Conservation (phyloP, 2,888 invertebrate genomes). For the Eupithecia subumbrata region DNA sequence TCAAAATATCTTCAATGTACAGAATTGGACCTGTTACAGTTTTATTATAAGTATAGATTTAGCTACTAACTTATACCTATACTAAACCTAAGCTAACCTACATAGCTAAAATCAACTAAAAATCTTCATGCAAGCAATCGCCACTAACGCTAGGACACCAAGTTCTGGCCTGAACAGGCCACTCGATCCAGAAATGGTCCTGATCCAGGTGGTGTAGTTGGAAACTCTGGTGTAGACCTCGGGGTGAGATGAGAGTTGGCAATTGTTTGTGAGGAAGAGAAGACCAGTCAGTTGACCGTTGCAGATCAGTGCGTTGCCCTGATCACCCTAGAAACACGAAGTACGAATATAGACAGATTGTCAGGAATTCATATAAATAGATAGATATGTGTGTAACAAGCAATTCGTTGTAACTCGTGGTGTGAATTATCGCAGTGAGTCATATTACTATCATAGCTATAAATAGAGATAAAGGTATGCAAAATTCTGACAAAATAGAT, state of each 20-base stretch:
- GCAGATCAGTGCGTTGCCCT: slow-evolving; percentile 60
- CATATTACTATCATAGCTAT: background rate
- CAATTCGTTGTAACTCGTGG: background rate
- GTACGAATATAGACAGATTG: background rate
- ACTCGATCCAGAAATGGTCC: slow-evolving; percentile 52
- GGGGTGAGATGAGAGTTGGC: slow-evolving; percentile 49
- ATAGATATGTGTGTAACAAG: background rate
- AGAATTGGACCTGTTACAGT: no score
- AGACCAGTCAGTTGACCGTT: slow-evolving; percentile 58
- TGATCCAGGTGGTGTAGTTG: slow-evolving; percentile 62
- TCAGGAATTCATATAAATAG: no score
- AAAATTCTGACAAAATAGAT: no score
- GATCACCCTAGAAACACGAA: slow-evolving; percentile 55
- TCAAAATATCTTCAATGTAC: no score
- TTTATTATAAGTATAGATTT: no score
- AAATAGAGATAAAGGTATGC: background rate
- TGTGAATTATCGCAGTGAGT: background rate
- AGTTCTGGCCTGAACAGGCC: slow-evolving; percentile 52
- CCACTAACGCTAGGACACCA: slow-evolving; percentile 48
- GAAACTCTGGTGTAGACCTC: slow-evolving; percentile 64
- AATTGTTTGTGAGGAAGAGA: slow-evolving; percentile 51
- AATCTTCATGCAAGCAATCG: slow-evolving; percentile 47
- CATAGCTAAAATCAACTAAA: slow-evolving; percentile 36
- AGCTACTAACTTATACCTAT: background rate
- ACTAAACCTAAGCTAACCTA: background rate